Conservation (phyloP, 2,113 vertebrate species). For the Notiomystis cincta region DNA sequence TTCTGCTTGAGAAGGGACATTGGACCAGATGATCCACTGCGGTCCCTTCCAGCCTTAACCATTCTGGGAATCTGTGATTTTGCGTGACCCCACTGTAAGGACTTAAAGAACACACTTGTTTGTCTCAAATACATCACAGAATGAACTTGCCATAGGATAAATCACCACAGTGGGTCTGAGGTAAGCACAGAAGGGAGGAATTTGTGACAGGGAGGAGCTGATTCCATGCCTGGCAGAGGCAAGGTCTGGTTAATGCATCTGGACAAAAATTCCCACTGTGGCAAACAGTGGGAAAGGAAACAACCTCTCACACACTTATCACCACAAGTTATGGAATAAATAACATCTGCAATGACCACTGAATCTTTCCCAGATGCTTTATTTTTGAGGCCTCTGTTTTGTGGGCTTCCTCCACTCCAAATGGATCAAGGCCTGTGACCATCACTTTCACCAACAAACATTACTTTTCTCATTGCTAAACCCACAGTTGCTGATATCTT, state of each 20-base stretch:
- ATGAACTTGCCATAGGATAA: neutral
- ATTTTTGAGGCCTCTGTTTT: neutral
- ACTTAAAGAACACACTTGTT: neutral
- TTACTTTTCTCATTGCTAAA: neutral
- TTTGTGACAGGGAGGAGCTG: rapidly evolving
- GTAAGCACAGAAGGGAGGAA: neutral
- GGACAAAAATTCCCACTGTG: neutral
- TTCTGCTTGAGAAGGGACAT: neutral
- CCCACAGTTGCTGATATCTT: neutral
- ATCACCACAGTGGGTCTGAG: rapidly evolving
- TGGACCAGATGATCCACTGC: too few species aligned
- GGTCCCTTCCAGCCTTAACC: neutral
- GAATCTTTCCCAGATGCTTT: neutral
- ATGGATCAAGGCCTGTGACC: neutral
- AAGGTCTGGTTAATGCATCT: neutral
- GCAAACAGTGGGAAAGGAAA: neutral
- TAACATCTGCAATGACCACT: neutral
- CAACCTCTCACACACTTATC: neutral
- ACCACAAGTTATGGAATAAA: neutral
- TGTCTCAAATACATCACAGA: neutral
- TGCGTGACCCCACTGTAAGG: neutral
- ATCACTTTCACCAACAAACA: neutral
- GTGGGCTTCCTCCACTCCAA: neutral
- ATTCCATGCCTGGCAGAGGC: neutral
- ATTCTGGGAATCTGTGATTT: neutral